Evolutionary conservation across 2,888 invertebrate species (phyloP).

Genomic region (Campoletis raptor): DNA sequence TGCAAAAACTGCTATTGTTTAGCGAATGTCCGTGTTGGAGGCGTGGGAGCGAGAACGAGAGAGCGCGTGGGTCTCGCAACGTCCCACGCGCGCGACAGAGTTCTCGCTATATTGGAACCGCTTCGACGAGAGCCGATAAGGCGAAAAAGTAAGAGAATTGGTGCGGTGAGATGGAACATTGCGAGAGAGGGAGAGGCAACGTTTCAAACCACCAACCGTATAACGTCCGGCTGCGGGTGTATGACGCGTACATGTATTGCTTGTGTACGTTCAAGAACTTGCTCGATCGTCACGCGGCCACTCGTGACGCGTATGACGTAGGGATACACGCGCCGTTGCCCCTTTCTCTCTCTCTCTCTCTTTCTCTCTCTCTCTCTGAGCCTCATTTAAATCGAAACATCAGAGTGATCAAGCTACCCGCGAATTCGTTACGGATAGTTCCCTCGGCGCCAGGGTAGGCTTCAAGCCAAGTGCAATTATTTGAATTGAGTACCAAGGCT

Average conservation of each 20-base stretch:
- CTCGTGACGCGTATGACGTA: slow-evolving; percentile 68
- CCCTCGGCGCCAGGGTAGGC: slow-evolving; percentile 49
- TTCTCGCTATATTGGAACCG: slow-evolving; percentile 59
- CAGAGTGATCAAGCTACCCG: slow-evolving; percentile 30
- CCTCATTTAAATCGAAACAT: slow-evolving; percentile 42
- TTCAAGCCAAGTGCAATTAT: slow-evolving; percentile 7
- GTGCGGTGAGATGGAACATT: slow-evolving; percentile 41
- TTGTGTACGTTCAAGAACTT: slow-evolving; percentile 35
- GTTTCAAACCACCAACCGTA: slow-evolving; percentile 35
- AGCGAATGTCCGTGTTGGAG: slow-evolving; percentile 55
- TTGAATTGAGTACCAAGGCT: slow-evolving; percentile 12
- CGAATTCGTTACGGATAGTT: slow-evolving; percentile 52
- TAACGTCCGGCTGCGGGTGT: slow-evolving; percentile 48
- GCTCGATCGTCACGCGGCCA: slow-evolving; percentile 63
- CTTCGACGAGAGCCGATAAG: slow-evolving; percentile 59
- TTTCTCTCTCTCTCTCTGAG: slow-evolving; percentile 14
- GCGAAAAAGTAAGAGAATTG: slow-evolving; percentile 60
- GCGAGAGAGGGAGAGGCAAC: slow-evolving; percentile 24
- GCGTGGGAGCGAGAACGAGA: slow-evolving; percentile 33
- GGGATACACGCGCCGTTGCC: slow-evolving; percentile 50
- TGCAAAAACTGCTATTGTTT: slow-evolving; percentile 51
- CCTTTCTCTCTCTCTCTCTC: slow-evolving; percentile 28
- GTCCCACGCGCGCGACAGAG: slow-evolving; percentile 60
- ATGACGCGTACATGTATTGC: slow-evolving; percentile 17
- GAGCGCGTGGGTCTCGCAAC: slow-evolving; percentile 55